Conservation (phyloP, 2,797 vertebrate genomes). For the Orientallactaga sibirica region DNA sequence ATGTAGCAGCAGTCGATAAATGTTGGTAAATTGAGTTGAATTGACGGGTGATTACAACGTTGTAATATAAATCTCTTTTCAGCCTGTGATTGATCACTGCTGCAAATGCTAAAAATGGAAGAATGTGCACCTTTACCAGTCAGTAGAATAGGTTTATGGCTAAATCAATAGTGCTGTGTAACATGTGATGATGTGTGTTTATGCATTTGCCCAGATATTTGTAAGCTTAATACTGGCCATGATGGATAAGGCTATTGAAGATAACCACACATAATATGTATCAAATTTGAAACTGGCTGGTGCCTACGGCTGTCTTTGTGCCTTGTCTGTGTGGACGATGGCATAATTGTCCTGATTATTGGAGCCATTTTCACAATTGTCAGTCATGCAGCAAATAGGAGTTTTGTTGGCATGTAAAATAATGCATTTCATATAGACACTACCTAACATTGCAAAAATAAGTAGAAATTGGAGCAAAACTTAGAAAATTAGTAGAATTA, state of each 20-base stretch:
- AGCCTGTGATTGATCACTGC: constrained; percentile 74
- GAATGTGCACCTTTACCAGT: constrained; percentile 63
- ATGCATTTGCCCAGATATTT: constrained; percentile 71
- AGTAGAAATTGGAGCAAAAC: constrained; percentile 43
- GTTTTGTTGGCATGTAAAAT: constrained; percentile 63
- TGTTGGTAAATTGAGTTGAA: constrained; percentile 76
- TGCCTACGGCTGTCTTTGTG: constrained; percentile 56
- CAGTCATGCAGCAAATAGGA: constrained; percentile 51
- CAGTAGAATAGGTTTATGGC: constrained; percentile 70
- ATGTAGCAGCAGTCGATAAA: constrained; percentile 68
- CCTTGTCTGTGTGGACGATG: background rate
- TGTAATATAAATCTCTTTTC: constrained; percentile 74
- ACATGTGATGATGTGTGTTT: constrained; percentile 64
- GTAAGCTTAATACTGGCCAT: constrained; percentile 63
- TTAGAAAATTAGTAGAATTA: constrained; percentile 64
- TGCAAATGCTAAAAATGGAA: constrained; percentile 76
- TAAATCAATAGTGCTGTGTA: constrained; percentile 63
- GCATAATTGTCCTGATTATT: constrained; percentile 49
- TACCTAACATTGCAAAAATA: constrained; percentile 32
- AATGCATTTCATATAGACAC: constrained; percentile 47
- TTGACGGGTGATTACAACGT: constrained; percentile 71
- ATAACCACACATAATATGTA: constrained; percentile 30
- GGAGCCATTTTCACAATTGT: constrained; percentile 38
- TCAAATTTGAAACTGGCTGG: constrained; percentile 57
- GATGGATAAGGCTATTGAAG: constrained; percentile 59